Evolutionary conservation across 2,797 vertebrate genomes (phyloP).

Genomic region (Melanotaenia nigrans): DNA sequence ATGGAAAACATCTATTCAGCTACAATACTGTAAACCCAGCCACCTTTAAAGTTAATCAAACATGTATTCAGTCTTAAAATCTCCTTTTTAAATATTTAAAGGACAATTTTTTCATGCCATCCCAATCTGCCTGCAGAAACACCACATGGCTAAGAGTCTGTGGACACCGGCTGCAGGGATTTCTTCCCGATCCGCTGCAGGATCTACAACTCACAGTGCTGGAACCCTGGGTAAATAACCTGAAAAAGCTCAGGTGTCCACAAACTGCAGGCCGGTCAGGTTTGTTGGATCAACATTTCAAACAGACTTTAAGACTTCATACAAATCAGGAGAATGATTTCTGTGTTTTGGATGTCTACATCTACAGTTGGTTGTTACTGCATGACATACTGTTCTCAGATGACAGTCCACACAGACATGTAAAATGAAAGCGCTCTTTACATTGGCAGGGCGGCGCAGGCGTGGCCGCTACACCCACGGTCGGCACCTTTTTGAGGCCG

Average conservation of each 20-base stretch:
- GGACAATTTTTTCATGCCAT: background rate
- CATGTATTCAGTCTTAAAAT: slow-evolving; percentile 59
- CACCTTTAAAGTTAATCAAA: slow-evolving; percentile 6
- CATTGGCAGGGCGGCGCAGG: slow-evolving; percentile 74
- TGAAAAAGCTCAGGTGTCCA: too few species aligned
- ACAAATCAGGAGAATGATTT: slow-evolving; percentile 15
- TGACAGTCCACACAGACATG: slow-evolving; percentile 84
- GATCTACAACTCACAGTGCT: too few species aligned
- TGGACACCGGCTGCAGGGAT: background rate
- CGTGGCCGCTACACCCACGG: slow-evolving; percentile 18
- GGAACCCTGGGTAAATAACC: background rate
- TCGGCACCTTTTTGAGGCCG: background rate
- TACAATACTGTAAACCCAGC: slow-evolving; percentile 23
- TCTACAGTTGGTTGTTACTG: slow-evolving; percentile 70
- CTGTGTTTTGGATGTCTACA: slow-evolving; percentile 48
- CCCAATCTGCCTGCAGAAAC: background rate
- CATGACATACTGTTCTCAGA: slow-evolving; percentile 87
- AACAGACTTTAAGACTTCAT: slow-evolving; percentile 58
- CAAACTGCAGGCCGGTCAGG: too few species aligned
- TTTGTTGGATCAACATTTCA: background rate
- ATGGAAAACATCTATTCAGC: background rate
- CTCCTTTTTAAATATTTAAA: background rate
- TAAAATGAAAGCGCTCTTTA: slow-evolving; percentile 77
- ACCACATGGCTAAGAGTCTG: background rate
- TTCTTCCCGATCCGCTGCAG: too few species aligned